Percentiles rank a stretch among this genome's conserved stretches.
phyloP scores from a whole-genome alignment of 2,113 vertebrate species.

The Paramisgurnus dabryanus region DNA sequence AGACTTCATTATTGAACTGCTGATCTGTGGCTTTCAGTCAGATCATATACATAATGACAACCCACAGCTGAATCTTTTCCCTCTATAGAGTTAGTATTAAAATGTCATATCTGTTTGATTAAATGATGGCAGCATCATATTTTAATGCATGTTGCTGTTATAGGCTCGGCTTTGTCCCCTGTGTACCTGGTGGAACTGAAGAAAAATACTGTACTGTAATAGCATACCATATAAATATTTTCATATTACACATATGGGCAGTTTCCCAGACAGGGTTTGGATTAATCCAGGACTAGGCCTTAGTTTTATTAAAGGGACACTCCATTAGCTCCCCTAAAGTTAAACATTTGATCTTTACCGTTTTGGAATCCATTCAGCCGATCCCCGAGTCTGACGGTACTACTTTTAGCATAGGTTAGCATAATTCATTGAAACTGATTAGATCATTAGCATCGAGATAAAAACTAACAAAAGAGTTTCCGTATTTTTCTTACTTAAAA shows the following conservation, averaged over 20 bases:
- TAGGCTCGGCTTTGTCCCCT: not conserved
- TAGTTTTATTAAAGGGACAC: too few species aligned
- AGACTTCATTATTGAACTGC: conserved; percentile 28
- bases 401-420: too few species aligned
- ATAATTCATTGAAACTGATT: too few species aligned
- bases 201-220: not conserved
- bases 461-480: too few species aligned
- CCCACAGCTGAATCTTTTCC: conserved; percentile 17
- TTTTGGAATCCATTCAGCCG: too few species aligned
- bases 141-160: conserved; percentile 1
- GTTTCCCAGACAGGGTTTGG: too few species aligned
- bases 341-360: too few species aligned
- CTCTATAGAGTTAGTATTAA: conserved; percentile 20
- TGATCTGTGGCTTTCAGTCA: conserved; percentile 12
- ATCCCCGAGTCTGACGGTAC: too few species aligned
- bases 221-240: not conserved
- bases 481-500: too few species aligned
- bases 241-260: not conserved
- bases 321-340: too few species aligned
- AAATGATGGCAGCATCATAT: conserved; percentile 18
- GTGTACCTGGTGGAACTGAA: not conserved
- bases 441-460: too few species aligned
- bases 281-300: too few species aligned
- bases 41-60: conserved; percentile 18
- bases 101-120: conserved; percentile 27